Percentiles rank a stretch among this genome's conserved stretches.
phyloP scores from a whole-genome alignment of 1,140 invertebrate species.

The Eupeodes corollae region DNA sequence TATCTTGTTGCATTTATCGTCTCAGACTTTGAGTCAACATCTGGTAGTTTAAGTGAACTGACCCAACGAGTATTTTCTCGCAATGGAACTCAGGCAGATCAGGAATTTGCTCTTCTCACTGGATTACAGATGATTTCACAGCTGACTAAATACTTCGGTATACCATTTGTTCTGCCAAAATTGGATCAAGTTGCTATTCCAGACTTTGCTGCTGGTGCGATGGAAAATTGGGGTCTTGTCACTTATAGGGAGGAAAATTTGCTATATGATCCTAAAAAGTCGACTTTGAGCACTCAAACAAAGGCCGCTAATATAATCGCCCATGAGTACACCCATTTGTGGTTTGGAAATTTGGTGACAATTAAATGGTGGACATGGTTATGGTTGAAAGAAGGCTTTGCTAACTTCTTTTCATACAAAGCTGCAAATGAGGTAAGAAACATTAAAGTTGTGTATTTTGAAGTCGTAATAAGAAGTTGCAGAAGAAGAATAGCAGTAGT shows the following conservation, averaged over 20 bases:
- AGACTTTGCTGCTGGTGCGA: conserved; percentile 27
- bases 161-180: conserved; percentile 21
- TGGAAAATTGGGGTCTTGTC: conserved; percentile 33
- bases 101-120: conserved; percentile 18
- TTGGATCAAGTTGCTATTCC: conserved; percentile 28
- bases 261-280: conserved; percentile 22
- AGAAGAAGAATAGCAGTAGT: neutral
- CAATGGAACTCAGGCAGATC: conserved; percentile 18
- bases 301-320: conserved; percentile 43
- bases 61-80: conserved; percentile 21
- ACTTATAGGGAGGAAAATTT: conserved; percentile 28
- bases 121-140: conserved; percentile 18
- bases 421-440: conserved; percentile 38
- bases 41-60: conserved; percentile 25
- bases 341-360: conserved; percentile 59
- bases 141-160: conserved; percentile 16
- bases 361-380: conserved; percentile 47
- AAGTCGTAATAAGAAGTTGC: neutral
- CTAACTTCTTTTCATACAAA: conserved; percentile 38
- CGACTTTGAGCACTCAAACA: conserved; percentile 34
- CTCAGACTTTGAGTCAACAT: conserved; percentile 45
- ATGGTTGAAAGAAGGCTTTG: conserved; percentile 44
- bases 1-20: conserved; percentile 67
- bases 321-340: conserved; percentile 55
- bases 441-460: neutral